These are phyloP conservation scores for Archaeoteleia sp. DNA, from an alignment of 2,888 invertebrate genomes.

Conservation along the genomic window DNA sequence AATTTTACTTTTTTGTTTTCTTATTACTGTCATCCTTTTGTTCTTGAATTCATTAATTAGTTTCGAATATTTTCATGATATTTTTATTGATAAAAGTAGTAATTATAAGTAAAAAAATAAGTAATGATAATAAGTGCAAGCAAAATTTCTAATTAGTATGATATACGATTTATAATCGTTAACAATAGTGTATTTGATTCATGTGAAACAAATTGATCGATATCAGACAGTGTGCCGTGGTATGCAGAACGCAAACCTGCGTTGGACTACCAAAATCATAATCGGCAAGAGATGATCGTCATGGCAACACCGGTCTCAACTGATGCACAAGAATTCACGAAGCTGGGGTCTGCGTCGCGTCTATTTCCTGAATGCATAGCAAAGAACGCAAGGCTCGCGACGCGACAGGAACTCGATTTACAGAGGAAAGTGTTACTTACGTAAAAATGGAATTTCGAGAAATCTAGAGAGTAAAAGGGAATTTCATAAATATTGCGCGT, in stretches of 20 bases:
- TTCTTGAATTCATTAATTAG: too few species aligned
- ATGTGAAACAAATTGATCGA: too few species aligned
- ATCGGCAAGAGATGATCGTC: conserved; percentile 52
- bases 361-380: conserved; percentile 45
- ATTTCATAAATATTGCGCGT: conserved; percentile 33
- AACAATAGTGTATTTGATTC: too few species aligned
- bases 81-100: too few species aligned
- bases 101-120: too few species aligned
- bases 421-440: conserved; percentile 43
- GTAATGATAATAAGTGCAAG: too few species aligned
- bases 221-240: background rate
- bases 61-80: too few species aligned
- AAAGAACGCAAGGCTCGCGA: conserved; percentile 39
- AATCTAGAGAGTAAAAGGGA: conserved; percentile 20
- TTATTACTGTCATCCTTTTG: too few species aligned
- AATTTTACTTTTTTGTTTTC: too few species aligned
- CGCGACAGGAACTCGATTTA: conserved; percentile 38
- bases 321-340: conserved; percentile 35
- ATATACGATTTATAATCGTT: too few species aligned
- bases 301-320: conserved; percentile 48
- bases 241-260: conserved; percentile 11
- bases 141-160: too few species aligned
- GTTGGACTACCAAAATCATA: conserved; percentile 45
- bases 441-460: conserved; percentile 42
- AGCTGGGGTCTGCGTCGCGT: conserved; percentile 39